These are phyloP conservation scores for Scaptomyza graminum DNA, from an alignment of 1,140 invertebrate genomes.

Conservation along the genomic window DNA sequence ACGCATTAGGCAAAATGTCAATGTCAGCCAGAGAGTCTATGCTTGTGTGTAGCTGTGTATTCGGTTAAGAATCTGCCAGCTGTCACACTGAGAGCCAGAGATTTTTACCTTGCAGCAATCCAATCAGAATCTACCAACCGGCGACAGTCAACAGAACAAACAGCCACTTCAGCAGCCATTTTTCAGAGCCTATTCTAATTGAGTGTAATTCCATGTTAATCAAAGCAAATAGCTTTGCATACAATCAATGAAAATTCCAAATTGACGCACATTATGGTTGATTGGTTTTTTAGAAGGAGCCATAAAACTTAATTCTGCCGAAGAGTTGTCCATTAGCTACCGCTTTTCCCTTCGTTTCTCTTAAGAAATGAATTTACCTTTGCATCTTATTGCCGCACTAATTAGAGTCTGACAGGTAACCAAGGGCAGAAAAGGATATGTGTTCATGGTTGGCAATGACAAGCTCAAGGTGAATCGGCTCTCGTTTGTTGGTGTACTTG, in stretches of 20 bases:
- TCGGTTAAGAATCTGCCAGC: conserved; percentile 17
- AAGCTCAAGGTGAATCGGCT: conserved; percentile 56
- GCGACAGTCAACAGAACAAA: conserved; percentile 4
- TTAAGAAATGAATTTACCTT: conserved; percentile 35
- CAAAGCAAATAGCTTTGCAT: conserved; percentile 17
- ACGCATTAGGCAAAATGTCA: conserved; percentile 48
- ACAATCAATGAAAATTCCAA: conserved; percentile 13
- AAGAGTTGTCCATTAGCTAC: neutral
- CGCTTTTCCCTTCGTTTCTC: neutral
- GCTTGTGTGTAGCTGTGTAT: conserved; percentile 16
- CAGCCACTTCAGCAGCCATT: conserved; percentile 5
- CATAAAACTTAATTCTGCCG: conserved; percentile 25
- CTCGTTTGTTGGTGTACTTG: conserved; percentile 18
- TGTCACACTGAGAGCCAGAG: conserved; percentile 28
- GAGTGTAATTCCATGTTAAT: conserved; percentile 35
- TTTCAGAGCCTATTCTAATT: conserved; percentile 12
- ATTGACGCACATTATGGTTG: conserved; percentile 3
- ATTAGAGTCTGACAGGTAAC: conserved; percentile 61
- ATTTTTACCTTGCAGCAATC: conserved; percentile 35
- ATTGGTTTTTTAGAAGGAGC: conserved; percentile 26
- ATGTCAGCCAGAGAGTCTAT: conserved; percentile 24
- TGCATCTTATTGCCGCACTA: conserved; percentile 76
- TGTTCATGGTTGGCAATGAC: conserved; percentile 38
- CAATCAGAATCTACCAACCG: conserved; percentile 10
- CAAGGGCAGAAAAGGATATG: neutral